Evolutionary conservation across 2,113 vertebrate genomes (phyloP).

Genomic region (Gymnobelideus leadbeateri): DNA sequence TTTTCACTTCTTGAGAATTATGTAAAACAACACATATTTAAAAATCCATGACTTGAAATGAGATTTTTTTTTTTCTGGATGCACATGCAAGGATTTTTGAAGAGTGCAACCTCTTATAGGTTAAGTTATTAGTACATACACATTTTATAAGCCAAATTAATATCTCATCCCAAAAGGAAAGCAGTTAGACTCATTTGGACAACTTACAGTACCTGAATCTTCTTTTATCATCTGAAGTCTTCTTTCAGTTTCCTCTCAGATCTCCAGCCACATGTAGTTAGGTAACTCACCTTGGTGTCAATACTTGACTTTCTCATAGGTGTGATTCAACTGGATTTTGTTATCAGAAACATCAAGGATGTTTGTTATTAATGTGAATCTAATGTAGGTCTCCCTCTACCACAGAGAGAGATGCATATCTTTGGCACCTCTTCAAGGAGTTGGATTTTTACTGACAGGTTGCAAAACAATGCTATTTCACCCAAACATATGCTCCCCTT

Average conservation of each 20-base stretch:
- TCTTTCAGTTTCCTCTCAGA: constrained; percentile 22
- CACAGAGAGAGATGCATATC: background rate
- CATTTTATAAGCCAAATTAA: background rate
- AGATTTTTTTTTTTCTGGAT: background rate
- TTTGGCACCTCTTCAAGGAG: constrained; percentile 16
- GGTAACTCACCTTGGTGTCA: constrained; percentile 4
- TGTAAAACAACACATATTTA: constrained; percentile 23
- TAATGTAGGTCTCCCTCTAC: constrained; percentile 13
- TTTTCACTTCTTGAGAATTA: constrained; percentile 19
- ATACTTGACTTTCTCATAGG: constrained; percentile 10
- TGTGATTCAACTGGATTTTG: background rate
- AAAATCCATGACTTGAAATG: constrained; percentile 14
- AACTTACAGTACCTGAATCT: background rate
- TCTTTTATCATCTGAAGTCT: background rate
- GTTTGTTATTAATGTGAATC: constrained; percentile 28
- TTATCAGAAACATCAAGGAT: background rate
- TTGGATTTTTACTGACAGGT: constrained; percentile 47
- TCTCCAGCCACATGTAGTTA: background rate
- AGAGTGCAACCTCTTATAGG: background rate
- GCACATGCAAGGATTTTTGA: background rate
- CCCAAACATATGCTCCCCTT: background rate
- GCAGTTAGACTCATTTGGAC: background rate
- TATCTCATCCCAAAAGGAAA: background rate
- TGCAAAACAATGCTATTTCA: constrained; percentile 21
- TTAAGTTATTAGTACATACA: background rate